These are phyloP conservation scores for Hirundo rustica DNA, from an alignment of 2,797 vertebrate genomes.

Conservation along the genomic window DNA sequence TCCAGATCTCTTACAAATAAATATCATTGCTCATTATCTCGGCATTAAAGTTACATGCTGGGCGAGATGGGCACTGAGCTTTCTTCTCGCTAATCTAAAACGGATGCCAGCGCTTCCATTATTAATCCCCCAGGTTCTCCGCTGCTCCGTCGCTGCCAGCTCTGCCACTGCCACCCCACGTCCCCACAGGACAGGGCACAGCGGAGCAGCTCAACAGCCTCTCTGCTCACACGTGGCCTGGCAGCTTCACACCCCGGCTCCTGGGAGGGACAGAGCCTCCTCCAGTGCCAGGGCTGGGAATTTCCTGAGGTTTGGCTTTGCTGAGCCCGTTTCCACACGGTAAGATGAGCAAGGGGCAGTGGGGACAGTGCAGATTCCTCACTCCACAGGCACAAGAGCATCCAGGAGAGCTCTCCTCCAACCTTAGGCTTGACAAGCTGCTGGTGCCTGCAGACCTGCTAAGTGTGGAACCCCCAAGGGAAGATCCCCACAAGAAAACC, in stretches of 20 bases:
- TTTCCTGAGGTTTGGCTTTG: not conserved
- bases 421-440: not conserved
- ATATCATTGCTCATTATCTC: slow-evolving; percentile 60
- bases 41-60: slow-evolving; percentile 63
- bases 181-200: not conserved
- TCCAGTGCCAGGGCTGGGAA: accelerated
- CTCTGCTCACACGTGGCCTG: accelerated
- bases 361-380: not conserved
- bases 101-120: slow-evolving; percentile 47
- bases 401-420: not conserved
- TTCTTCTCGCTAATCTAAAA: slow-evolving; percentile 38
- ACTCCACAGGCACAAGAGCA: accelerated
- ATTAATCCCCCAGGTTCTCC: slow-evolving; percentile 10
- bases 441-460: not conserved
- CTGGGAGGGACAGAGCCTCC: not conserved
- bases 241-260: accelerated
- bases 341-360: accelerated
- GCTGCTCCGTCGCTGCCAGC: not conserved
- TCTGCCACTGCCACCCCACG: not conserved
- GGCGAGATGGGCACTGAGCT: slow-evolving; percentile 44
- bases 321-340: not conserved
- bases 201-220: not conserved
- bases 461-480: too few relatives aligned
- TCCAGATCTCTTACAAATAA: slow-evolving; percentile 69
- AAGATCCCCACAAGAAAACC: not conserved